Evolutionary conservation across 2,797 vertebrate species (phyloP).

Genomic region (Pteropus rufus): DNA sequence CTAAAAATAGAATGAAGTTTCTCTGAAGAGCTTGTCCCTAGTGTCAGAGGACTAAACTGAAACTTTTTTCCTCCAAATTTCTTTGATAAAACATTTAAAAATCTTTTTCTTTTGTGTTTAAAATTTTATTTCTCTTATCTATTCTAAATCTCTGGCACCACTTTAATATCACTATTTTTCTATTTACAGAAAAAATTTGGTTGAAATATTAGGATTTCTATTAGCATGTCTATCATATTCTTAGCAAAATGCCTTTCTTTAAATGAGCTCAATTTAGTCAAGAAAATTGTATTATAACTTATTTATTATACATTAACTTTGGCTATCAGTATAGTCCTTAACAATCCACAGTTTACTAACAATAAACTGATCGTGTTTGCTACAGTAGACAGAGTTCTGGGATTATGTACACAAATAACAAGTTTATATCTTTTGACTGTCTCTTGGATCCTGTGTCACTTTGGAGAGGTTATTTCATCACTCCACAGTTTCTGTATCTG

Average conservation of each 20-base stretch:
- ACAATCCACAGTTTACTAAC: background rate
- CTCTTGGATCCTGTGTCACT: background rate
- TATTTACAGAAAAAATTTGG: background rate
- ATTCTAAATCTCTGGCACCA: background rate
- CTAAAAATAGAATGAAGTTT: background rate
- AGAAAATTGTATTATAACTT: background rate
- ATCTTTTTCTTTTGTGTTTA: background rate
- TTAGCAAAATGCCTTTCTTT: background rate
- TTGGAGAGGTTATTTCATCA: background rate
- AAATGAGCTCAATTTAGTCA: background rate
- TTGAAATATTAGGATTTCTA: background rate
- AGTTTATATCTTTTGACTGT: background rate
- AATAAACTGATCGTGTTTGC: background rate
- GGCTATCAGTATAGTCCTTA: background rate
- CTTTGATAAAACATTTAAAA: background rate
- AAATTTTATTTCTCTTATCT: background rate
- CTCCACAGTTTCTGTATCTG: background rate
- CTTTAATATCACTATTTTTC: background rate
- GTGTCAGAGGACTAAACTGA: background rate
- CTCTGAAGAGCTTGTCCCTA: background rate
- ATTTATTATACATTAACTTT: background rate
- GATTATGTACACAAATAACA: background rate
- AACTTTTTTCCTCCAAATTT: background rate
- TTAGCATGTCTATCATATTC: background rate
- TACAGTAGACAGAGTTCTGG: background rate